phyloP scores from a whole-genome alignment of 23 tunicate genomes.

The Styela clava region DNA sequence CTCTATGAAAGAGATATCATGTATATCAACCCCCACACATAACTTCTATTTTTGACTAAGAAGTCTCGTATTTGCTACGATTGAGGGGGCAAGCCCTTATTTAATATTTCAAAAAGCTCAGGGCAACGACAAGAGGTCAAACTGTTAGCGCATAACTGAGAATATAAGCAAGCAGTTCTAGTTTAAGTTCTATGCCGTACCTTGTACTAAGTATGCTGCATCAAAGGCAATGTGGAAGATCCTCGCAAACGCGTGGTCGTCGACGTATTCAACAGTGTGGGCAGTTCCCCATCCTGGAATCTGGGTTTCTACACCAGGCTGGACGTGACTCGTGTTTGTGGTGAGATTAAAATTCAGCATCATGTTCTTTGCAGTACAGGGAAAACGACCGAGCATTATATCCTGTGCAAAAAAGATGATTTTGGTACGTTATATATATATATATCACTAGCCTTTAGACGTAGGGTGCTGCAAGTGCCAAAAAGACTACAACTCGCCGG shows the following conservation, averaged over 20 bases:
- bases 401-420: no score
- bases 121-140: no score
- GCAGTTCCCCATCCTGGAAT: slow-evolving; percentile 58
- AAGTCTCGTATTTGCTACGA: no score
- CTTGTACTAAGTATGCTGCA: slow-evolving; percentile 44
- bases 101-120: no score
- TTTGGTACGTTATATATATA: no score
- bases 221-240: slow-evolving; percentile 39
- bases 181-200: slow-evolving; percentile 11
- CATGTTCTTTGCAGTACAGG: slow-evolving; percentile 28
- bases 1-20: no score
- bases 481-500: no score
- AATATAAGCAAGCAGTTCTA: background rate
- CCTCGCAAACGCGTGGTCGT: slow-evolving; percentile 42
- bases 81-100: no score
- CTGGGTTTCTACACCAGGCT: slow-evolving; percentile 40
- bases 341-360: slow-evolving; percentile 33
- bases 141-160: background rate
- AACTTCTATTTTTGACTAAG: no score
- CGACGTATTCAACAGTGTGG: slow-evolving; percentile 48
- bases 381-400: slow-evolving; percentile 26
- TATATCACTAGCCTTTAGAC: no score
- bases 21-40: no score
- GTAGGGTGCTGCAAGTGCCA: no score
- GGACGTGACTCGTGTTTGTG: slow-evolving; percentile 48